Evolutionary conservation across 2,113 vertebrate genomes (phyloP).

Genomic region (Nothobranchius kuhntae): DNA sequence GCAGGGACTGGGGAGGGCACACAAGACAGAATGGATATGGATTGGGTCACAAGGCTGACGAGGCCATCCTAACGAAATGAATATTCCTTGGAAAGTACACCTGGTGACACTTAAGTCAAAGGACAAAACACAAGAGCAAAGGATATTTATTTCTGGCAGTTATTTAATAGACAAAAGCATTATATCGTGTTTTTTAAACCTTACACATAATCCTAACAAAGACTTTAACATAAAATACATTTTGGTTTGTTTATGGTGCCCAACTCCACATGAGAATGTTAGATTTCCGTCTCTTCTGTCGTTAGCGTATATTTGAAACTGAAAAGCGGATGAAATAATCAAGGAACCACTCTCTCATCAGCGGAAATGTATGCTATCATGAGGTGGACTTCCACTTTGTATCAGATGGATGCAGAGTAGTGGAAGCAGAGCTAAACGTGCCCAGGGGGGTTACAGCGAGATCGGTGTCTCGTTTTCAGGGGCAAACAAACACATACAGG

Average conservation of each 20-base stretch:
- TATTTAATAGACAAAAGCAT: conserved; percentile 43
- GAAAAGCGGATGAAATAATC: conserved; percentile 34
- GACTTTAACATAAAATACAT: conserved; percentile 13
- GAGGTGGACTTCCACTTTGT: conserved; percentile 71
- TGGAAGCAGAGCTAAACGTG: conserved; percentile 72
- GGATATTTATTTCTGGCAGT: conserved; percentile 62
- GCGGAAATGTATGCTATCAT: conserved; percentile 59
- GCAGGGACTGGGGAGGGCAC: conserved; percentile 71
- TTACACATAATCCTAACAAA: conserved; percentile 2
- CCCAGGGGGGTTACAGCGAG: conserved; percentile 71
- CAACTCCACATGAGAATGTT: neutral
- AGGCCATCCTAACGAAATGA: conserved; percentile 80
- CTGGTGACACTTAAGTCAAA: conserved; percentile 73
- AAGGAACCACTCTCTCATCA: conserved; percentile 60
- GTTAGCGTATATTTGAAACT: conserved; percentile 13
- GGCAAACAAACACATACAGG: conserved; percentile 77
- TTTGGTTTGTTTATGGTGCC: conserved; percentile 29
- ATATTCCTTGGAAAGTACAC: conserved; percentile 80
- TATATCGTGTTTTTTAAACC: conserved; percentile 37
- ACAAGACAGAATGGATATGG: conserved; percentile 80
- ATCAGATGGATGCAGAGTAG: conserved; percentile 69
- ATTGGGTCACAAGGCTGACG: conserved; percentile 81
- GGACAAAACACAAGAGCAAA: conserved; percentile 67
- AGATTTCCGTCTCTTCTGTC: neutral
- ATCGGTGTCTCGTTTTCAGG: conserved; percentile 76